Evolutionary conservation across 1,140 invertebrate genomes (phyloP).

Genomic region (Phymastichus coffea): DNA sequence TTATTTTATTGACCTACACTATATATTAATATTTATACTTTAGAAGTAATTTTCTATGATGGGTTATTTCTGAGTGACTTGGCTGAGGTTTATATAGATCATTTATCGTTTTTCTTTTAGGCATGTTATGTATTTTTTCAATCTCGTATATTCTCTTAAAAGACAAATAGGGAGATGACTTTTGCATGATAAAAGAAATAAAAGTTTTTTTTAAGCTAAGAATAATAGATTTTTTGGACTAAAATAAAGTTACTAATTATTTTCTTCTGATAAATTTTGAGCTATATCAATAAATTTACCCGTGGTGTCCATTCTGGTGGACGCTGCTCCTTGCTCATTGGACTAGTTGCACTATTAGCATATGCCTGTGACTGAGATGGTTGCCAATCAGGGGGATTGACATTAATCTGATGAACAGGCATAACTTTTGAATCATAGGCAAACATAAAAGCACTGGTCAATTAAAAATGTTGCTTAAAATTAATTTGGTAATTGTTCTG

Average conservation of each 20-base stretch:
- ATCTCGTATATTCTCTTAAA: background rate
- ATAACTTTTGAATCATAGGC: slow-evolving; percentile 42
- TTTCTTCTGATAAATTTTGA: background rate
- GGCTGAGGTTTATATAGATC: slow-evolving; percentile 28
- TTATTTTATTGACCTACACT: slow-evolving; percentile 1
- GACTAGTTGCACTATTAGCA: slow-evolving; percentile 42
- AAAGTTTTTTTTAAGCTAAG: too few relatives aligned
- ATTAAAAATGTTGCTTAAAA: too few relatives aligned
- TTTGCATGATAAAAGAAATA: background rate
- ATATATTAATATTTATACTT: slow-evolving; percentile 7
- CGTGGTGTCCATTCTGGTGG: slow-evolving; percentile 46
- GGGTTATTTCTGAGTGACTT: slow-evolving; percentile 32
- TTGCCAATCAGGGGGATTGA: slow-evolving; percentile 51
- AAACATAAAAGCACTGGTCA: slow-evolving; percentile 25
- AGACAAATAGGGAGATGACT: too few relatives aligned
- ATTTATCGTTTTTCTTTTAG: slow-evolving; percentile 29
- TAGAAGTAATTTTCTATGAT: background rate
- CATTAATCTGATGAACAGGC: slow-evolving; percentile 51
- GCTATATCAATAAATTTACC: slow-evolving; percentile 31
- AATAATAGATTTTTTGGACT: too few relatives aligned
- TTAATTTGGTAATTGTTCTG: too few relatives aligned
- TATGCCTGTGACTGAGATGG: slow-evolving; percentile 41
- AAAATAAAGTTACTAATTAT: too few relatives aligned
- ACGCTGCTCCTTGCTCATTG: slow-evolving; percentile 35
- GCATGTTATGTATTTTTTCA: slow-evolving; percentile 5